A percentile compares a stretch with the other conserved stretches of the same genome.
phyloP scores from a whole-genome alignment of 2,113 vertebrate species.

The Brachypodius melanocephalos region DNA sequence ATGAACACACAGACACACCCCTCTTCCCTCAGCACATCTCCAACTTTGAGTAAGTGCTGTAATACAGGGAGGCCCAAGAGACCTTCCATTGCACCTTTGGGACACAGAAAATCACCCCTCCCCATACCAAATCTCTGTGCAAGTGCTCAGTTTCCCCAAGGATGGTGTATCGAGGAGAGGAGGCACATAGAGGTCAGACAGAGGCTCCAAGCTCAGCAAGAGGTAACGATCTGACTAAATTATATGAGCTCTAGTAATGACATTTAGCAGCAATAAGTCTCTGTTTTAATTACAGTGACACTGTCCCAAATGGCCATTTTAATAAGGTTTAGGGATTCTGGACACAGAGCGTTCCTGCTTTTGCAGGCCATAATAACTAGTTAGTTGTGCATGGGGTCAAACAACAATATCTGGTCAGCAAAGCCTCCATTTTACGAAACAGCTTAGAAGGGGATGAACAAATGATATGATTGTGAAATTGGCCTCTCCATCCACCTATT shows the following conservation, averaged over 20 bases:
- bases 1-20: not conserved
- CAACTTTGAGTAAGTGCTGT: not conserved
- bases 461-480: not conserved
- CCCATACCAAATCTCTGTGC: not conserved
- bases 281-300: not conserved
- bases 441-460: not conserved
- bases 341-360: not conserved
- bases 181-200: not conserved
- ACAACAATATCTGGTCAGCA: not conserved
- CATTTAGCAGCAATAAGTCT: not conserved
- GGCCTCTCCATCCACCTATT: not conserved
- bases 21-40: not conserved
- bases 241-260: not conserved
- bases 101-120: not conserved
- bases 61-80: not conserved
- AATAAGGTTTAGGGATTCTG: constrained; percentile 22
- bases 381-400: not conserved
- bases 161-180: not conserved
- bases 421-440: not conserved
- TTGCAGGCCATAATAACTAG: not conserved
- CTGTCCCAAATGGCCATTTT: not conserved
- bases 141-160: not conserved
- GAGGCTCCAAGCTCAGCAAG: not conserved
- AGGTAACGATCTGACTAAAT: not conserved
- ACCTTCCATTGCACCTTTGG: not conserved